Evolutionary conservation across 2,888 invertebrate genomes (phyloP), one percentile per base, ranked within the genome.

Genomic region (Diadegma fenestrale): DNA sequence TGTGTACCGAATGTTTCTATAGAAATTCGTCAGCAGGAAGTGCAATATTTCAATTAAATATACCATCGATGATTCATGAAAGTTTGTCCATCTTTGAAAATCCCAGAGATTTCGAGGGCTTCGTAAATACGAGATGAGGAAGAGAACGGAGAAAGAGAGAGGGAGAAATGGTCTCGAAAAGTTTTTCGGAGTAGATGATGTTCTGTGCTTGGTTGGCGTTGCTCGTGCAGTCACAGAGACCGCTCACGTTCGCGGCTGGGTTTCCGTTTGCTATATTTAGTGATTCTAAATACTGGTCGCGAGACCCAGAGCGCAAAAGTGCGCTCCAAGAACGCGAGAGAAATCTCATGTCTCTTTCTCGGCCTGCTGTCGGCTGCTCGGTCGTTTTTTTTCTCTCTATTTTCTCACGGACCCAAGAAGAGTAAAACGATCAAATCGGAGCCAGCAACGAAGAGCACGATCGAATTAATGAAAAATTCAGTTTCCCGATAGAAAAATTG

Each of bases 241-340:
- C 79, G 51, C 37, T 66, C 86, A 63, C 51, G 87, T 87, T 88
- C 87, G 86, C 75, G 80, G 87, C 91, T 90, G 91, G 91, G 92
- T 91, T 92, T 91, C 85, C 91, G 89, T 90, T 90, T 86, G 92
- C 92, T 93, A 93, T 93, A 93, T 93, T 93, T 93, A 93, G 93
- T 90, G 89, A 88, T 89, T 89, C 90, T 89, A 90, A 90, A 92
- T 91, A 91, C 91, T 91, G 90, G 90, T 89, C 89, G 84, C 88
- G 85, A 87, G 86, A 86, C 88, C 83, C 86, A 86, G 86, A 86
- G 82, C 85, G 84, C 85, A 58, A 77, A 86, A 86, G 77, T 78
- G 75, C 86, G 82, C 85, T 87, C 87, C 79, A 37, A 76, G 71
- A 61, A 37, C 76, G 43, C 77, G 63, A 41, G 79, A 83, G 61